These are phyloP conservation scores for Scomber japonicus DNA, from an alignment of 2,113 vertebrate species.

Conservation along the genomic window DNA sequence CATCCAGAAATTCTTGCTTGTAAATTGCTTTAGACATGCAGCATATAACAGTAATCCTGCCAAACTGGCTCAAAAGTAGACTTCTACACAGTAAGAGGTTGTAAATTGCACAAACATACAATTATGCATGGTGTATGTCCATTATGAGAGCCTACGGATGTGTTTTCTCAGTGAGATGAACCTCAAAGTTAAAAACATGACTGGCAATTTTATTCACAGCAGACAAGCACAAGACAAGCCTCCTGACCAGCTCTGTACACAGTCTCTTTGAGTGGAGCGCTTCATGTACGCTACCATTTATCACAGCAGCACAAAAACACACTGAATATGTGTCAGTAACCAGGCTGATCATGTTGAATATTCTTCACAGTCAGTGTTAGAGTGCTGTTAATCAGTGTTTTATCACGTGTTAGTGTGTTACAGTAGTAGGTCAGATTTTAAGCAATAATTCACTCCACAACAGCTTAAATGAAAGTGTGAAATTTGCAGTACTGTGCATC, in stretches of 20 bases:
- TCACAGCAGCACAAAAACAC: neutral
- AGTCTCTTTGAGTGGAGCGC: neutral
- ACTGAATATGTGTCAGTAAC: neutral
- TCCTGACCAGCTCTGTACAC: constrained; percentile 8
- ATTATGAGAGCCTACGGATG: neutral
- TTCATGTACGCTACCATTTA: neutral
- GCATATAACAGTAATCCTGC: neutral
- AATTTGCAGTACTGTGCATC: too few species aligned
- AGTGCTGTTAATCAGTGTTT: neutral
- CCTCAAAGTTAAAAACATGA: too few species aligned
- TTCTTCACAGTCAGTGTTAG: neutral
- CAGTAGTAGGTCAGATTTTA: neutral
- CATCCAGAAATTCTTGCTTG: neutral
- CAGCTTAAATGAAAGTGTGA: too few species aligned
- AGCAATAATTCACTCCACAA: too few species aligned
- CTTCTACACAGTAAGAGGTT: too few species aligned
- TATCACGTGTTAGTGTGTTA: neutral
- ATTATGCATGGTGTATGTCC: neutral
- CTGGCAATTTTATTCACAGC: too few species aligned
- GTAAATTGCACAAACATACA: too few species aligned
- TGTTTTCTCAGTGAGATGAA: neutral
- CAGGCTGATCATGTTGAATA: neutral
- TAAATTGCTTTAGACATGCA: neutral
- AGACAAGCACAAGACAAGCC: neutral
- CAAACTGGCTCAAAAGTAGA: too few species aligned